phyloP scores from a whole-genome alignment of 1,140 invertebrate species.

The Leptonema lineaticorne region DNA sequence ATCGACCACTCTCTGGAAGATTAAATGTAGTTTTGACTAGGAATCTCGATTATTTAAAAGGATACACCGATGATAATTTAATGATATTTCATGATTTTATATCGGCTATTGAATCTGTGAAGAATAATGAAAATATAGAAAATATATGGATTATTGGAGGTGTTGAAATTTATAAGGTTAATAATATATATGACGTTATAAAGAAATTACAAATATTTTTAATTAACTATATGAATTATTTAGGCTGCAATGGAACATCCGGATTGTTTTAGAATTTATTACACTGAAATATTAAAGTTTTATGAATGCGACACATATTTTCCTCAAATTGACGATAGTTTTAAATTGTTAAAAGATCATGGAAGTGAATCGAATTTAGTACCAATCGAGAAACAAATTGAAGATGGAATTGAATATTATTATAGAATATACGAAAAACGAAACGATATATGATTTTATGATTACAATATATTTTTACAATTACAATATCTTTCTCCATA shows the following conservation, averaged over 20 bases:
- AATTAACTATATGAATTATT: constrained; percentile 28
- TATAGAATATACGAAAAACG: constrained; percentile 71
- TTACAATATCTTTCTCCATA: no score
- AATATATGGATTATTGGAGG: constrained; percentile 87
- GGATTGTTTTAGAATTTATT: constrained; percentile 74
- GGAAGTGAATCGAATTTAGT: constrained; percentile 60
- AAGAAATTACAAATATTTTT: not conserved
- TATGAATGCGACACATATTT: constrained; percentile 90
- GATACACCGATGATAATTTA: constrained; percentile 61
- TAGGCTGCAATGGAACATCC: constrained; percentile 73
- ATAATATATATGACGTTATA: no score
- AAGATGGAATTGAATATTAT: constrained; percentile 71
- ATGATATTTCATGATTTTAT: constrained; percentile 65
- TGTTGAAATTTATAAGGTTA: no score
- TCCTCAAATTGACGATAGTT: constrained; percentile 66
- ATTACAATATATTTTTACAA: no score
- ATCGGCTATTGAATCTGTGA: constrained; percentile 64
- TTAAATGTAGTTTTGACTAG: constrained; percentile 85
- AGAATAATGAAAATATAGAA: constrained; percentile 66
- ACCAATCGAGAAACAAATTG: constrained; percentile 67
- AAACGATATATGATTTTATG: no score
- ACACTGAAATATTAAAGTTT: constrained; percentile 77
- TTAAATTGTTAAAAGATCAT: constrained; percentile 52
- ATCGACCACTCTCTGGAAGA: constrained; percentile 72
- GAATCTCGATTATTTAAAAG: constrained; percentile 45